Percentiles rank a stretch among this genome's conserved stretches.
These are phyloP conservation scores for Chaetogeoica ovagalla DNA, from an alignment of 2,888 invertebrate genomes.

Conservation along the genomic window DNA sequence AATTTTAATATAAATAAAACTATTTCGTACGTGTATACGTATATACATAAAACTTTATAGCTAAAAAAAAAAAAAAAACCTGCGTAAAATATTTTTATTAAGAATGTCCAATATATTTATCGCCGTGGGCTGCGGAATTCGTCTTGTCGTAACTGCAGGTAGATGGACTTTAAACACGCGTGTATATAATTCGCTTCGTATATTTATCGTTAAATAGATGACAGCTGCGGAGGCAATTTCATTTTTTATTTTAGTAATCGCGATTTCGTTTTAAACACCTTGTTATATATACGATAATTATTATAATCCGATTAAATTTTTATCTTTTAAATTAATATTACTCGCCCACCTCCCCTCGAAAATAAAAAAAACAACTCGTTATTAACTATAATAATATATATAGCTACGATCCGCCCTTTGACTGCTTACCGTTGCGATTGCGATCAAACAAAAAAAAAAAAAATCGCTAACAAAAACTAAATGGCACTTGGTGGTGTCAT, in stretches of 20 bases:
- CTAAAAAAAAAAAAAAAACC: too few relatives aligned
- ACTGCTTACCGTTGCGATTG: background rate
- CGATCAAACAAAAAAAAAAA: background rate
- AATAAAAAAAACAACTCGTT: too few relatives aligned
- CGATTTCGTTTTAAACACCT: background rate
- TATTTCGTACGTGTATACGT: background rate
- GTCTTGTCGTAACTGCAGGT: background rate
- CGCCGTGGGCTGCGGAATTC: background rate
- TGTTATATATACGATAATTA: constrained; percentile 5
- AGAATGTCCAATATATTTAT: background rate
- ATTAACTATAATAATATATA: background rate
- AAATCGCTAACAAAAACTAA: background rate
- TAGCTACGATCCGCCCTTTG: background rate
- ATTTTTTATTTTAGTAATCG: background rate
- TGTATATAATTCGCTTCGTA: too few relatives aligned
- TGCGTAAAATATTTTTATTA: background rate
- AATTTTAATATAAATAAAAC: background rate
- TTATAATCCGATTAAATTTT: background rate
- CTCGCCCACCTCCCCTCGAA: too few relatives aligned
- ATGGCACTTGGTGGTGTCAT: too few relatives aligned
- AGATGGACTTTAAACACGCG: too few relatives aligned
- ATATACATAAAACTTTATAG: background rate
- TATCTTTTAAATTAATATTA: constrained; percentile 2
- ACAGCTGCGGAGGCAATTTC: background rate
- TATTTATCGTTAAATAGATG: background rate